Conservation (phyloP, 2,888 invertebrate species). For the Amiota communis region DNA sequence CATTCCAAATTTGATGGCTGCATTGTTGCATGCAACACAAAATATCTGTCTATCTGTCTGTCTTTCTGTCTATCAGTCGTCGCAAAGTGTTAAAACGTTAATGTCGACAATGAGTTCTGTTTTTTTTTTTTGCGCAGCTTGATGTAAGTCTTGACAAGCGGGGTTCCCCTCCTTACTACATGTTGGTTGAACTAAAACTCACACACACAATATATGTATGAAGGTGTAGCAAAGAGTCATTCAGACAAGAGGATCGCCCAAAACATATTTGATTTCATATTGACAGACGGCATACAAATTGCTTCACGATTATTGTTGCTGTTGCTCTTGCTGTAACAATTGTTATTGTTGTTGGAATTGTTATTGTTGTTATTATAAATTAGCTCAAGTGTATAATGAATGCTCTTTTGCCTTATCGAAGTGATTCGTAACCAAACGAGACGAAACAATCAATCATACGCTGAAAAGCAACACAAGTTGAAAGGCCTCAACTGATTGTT, state of each 20-base stretch:
- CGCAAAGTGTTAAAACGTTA: conserved; percentile 55
- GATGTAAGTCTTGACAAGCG: conserved; percentile 43
- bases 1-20: conserved; percentile 10
- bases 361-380: conserved; percentile 57
- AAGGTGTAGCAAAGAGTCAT: conserved; percentile 48
- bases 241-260: conserved; percentile 61
- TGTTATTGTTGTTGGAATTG: neutral
- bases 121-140: conserved; percentile 59
- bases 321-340: conserved; percentile 8
- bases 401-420: conserved; percentile 42
- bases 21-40: neutral
- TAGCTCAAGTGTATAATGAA: conserved; percentile 60
- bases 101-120: conserved; percentile 39
- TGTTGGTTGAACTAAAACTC: no score
- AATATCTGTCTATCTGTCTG: neutral
- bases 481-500: conserved; percentile 21
- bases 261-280: conserved; percentile 62
- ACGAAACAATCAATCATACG: conserved; percentile 27
- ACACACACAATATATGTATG: conserved; percentile 12
- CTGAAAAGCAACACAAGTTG: conserved; percentile 27
- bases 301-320: conserved; percentile 46
- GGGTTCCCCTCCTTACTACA: conserved; percentile 52
- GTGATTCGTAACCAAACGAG: conserved; percentile 20
- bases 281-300: conserved; percentile 66
- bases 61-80: conserved; percentile 21